Conservation (phyloP, 92 coral and sea anemone genomes). For the Metridium senile region DNA sequence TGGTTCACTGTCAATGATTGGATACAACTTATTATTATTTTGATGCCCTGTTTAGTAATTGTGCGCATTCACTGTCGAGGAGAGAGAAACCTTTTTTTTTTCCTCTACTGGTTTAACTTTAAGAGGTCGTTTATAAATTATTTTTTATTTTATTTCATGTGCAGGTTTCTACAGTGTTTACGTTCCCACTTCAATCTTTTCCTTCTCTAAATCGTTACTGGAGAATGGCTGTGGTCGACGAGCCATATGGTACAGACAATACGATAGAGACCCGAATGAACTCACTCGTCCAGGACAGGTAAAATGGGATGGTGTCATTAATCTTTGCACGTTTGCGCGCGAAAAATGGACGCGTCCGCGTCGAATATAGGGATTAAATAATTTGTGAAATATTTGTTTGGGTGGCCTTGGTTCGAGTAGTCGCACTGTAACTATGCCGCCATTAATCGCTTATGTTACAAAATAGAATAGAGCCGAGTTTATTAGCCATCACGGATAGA, state of each 20-base stretch:
- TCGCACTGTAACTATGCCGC: too few relatives aligned
- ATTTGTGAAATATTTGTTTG: too few relatives aligned
- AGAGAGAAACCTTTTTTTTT: too few relatives aligned
- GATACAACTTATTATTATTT: background rate
- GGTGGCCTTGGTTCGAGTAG: too few relatives aligned
- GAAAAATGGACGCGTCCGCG: too few relatives aligned
- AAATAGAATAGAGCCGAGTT: background rate
- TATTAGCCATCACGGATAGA: too few relatives aligned
- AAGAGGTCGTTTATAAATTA: too few relatives aligned
- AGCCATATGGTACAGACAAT: conserved; percentile 43
- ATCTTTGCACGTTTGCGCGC: too few relatives aligned
- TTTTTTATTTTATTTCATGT: too few relatives aligned
- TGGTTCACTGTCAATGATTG: background rate
- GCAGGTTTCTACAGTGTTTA: conserved; percentile 56
- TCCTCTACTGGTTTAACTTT: too few relatives aligned
- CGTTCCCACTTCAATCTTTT: conserved; percentile 57
- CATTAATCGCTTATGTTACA: background rate
- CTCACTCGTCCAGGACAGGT: conserved; percentile 84
- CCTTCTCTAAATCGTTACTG: conserved; percentile 72
- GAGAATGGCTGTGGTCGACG: conserved; percentile 37
- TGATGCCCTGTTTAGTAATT: background rate
- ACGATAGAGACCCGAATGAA: conserved; percentile 64
- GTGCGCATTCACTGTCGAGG: too few relatives aligned
- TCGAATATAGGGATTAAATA: too few relatives aligned
- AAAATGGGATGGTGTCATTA: background rate